Conservation (phyloP, 2,113 vertebrate species). For the Prionailurus bengalensis region DNA sequence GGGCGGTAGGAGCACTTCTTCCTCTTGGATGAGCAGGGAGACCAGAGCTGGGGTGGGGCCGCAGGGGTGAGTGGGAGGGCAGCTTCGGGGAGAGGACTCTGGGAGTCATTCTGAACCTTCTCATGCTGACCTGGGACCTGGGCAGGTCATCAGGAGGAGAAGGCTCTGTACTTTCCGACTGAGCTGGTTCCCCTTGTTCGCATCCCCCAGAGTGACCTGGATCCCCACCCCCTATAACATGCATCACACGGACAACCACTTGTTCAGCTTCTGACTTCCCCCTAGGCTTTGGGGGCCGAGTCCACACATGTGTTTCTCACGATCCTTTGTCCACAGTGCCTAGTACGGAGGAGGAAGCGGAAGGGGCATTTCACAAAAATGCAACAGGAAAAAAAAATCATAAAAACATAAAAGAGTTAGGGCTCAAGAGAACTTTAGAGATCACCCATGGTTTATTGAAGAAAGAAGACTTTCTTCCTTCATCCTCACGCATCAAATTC, state of each 20-base stretch:
- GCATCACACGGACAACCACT: neutral
- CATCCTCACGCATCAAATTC: neutral
- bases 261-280: neutral
- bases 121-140: neutral
- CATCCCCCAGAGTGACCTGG: neutral
- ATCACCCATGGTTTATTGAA: neutral
- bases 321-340: neutral
- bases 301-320: no score
- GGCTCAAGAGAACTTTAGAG: conserved; percentile 21
- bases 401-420: neutral
- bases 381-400: neutral
- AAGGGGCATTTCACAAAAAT: neutral
- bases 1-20: neutral
- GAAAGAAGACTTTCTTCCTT: neutral
- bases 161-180: fast-evolving
- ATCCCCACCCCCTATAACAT: neutral
- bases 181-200: neutral
- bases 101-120: neutral
- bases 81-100: neutral
- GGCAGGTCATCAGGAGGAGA: neutral
- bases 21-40: neutral
- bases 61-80: neutral
- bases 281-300: neutral
- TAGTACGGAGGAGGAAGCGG: neutral
- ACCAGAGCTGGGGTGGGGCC: neutral